Evolutionary conservation across 2,888 invertebrate genomes (phyloP), one percentile per base, ranked within the genome.

Genomic region (Drosophila yooni): DNA sequence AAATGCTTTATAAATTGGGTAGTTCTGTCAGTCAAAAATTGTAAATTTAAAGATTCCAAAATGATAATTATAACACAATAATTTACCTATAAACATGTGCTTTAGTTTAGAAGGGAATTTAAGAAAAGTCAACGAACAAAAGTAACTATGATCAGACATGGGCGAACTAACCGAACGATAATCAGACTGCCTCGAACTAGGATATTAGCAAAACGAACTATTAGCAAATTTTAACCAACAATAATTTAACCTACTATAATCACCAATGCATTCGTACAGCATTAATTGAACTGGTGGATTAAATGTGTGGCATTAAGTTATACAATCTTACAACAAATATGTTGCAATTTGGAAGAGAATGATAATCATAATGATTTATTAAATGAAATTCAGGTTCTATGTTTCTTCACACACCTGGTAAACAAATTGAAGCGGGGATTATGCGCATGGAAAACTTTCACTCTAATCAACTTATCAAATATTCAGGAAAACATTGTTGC

Each of bases 371-470:
- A 40, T 40, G 7, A 46, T 25, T 46, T 46, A 25, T 27, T 2
- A 25, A 46, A 25, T 15, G 15, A 15, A 25, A 25, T 46, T 25
- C 25, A 15, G 15, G 3, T 25, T 8, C 4, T 15, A 21, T 21
- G 33, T 15, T 53, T 21, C 21, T 34, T 34, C 13, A 8, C 21
- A 8, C 33, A 21, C 21, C 21, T 21, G 33, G 33, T 15, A 15
- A 53, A 21, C 33, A 15, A 10, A 10, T 34, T 53, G 21, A 48
- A 21, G 48, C 51, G 57, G 11, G 48, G 70, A 70, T 74, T 65
- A 75, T 75, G 50, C 38, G 57, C 29, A 65, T 56, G 21, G 27
- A 27, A 61, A 70, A 66, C 59, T 71, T 66, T 57, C 25, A 51
- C 52, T 71, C 10, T 8, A 29, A 57, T 29, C 43, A 43, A 36